These are phyloP conservation scores for Melieria crassipennis DNA, from an alignment of 2,888 invertebrate genomes.

Conservation along the genomic window DNA sequence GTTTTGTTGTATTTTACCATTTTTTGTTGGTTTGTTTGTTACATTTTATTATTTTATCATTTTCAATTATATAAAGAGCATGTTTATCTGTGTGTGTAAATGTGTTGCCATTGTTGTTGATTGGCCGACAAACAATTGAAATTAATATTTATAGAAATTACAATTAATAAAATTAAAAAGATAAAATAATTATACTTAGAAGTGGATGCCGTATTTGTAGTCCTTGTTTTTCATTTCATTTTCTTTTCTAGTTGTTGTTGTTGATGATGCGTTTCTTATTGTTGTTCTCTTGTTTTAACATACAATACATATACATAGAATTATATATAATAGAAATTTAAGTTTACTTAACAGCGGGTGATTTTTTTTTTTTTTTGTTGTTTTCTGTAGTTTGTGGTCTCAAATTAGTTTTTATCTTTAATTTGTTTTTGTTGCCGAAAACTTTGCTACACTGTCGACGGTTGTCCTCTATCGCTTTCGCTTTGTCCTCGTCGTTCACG, in stretches of 20 bases:
- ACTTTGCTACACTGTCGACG: not conserved
- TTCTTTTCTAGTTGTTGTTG: slow-evolving; percentile 24
- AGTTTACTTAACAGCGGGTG: slow-evolving; percentile 40
- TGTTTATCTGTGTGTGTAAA: slow-evolving; percentile 22
- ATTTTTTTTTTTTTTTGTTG: slow-evolving; percentile 40
- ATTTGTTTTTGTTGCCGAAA: not conserved
- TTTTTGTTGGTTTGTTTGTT: slow-evolving; percentile 29
- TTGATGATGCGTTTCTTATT: slow-evolving; percentile 40
- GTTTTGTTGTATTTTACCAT: slow-evolving; percentile 7
- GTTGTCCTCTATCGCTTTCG: slow-evolving; percentile 44
- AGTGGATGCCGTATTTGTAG: slow-evolving; percentile 29
- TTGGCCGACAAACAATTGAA: slow-evolving; percentile 35
- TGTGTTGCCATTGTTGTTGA: slow-evolving; percentile 38
- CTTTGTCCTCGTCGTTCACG: slow-evolving; percentile 4
- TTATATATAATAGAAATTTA: slow-evolving; percentile 45
- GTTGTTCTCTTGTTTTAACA: slow-evolving; percentile 38
- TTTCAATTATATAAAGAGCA: slow-evolving; percentile 33
- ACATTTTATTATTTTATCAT: slow-evolving; percentile 33
- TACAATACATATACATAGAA: slow-evolving; percentile 44
- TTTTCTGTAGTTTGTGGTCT: slow-evolving; percentile 53
- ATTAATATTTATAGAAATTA: slow-evolving; percentile 34
- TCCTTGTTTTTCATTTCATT: not conserved
- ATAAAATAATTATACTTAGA: slow-evolving; percentile 41
- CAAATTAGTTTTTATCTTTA: slow-evolving; percentile 46
- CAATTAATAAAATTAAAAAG: slow-evolving; percentile 39